phyloP scores from a whole-genome alignment of 2,113 vertebrate species.

The Nymphicus hollandicus region DNA sequence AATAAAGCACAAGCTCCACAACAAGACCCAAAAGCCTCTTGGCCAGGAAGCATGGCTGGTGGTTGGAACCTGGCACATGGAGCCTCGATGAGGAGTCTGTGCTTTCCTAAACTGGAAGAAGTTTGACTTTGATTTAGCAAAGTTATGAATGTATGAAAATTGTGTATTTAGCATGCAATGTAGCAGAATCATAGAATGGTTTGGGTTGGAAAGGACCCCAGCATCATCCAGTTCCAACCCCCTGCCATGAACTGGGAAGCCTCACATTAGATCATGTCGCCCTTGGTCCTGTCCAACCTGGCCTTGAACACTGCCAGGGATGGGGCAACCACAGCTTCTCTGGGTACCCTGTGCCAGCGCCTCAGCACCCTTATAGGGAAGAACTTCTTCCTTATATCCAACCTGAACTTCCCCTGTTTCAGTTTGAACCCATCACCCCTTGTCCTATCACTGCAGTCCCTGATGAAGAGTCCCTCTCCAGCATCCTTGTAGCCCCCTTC shows the following conservation, averaged over 20 bases:
- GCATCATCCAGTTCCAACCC: not conserved
- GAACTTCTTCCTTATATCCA: not conserved
- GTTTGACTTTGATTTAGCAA: slow-evolving; percentile 38
- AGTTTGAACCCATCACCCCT: not conserved
- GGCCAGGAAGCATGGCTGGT: not conserved
- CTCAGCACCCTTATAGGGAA: not conserved
- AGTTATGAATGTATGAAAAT: slow-evolving; percentile 14
- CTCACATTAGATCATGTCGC: not conserved
- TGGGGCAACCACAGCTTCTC: not conserved
- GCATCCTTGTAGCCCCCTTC: not conserved
- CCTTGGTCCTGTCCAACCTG: not conserved
- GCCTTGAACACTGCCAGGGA: not conserved
- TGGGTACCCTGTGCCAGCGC: not conserved
- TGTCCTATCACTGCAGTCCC: not conserved
- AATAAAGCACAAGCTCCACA: not conserved
- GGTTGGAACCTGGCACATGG: not conserved
- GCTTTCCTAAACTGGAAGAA: slow-evolving; percentile 19
- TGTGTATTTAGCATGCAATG: not conserved
- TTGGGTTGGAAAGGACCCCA: not conserved
- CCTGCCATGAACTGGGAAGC: not conserved
- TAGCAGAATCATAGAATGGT: not conserved
- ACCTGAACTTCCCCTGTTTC: not conserved
- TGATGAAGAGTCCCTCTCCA: not conserved
- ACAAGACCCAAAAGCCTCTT: not conserved
- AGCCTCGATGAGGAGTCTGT: not conserved